Base-by-base conservation (phyloP, 2,888 invertebrate species). In the Odontothrips loti region DNA sequence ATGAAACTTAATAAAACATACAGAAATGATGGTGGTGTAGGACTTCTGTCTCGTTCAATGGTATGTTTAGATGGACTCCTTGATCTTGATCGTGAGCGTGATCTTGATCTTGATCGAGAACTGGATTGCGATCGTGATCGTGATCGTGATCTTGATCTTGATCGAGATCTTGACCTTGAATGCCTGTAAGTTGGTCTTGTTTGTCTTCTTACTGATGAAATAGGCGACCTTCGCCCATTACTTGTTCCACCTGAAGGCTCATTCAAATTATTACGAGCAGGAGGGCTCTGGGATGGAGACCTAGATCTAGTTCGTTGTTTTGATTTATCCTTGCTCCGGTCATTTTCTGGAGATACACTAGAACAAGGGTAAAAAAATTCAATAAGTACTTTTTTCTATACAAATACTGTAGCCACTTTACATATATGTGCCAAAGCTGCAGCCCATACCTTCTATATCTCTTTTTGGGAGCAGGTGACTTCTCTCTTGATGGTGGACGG, bases 1-100 rank as follows among this genome's bases (percentile, higher is more conserved):
- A 51, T 51, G 8, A 51, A 51, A 80, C 79, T 47, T 80, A 82
- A 81, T 79, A 82, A 82, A 79, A 87, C 91, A 91, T 85, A 94
- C 94, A 93, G 89, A 85, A 94, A 95, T 85, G 93, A 93, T 63
- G 95, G 95, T 20, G 95, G 95, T 17, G 91, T 90, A 10, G 89
- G 89, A 86, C 90, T 91, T 82, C 90, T 85, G 63, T 88, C 88
- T 23, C 86, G 86, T 48, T 88, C 86, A 43, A 87, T 87, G 58
- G 86, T 82, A 82, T 87, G 86, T 82, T 86, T 85, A 23, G 86
- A 86, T 1, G 87, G 87, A 84, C 86, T 88, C 80, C 88, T 86
- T 68, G 87, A 87, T 12, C 85, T 84, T 34, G 87, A 87, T 8
- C 82, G 47, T 23, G 83, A 83, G 51, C 87, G 15, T 87, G 87